These are phyloP conservation scores for Dallia pectoralis DNA, from an alignment of 2,797 vertebrate genomes.

Conservation along the genomic window DNA sequence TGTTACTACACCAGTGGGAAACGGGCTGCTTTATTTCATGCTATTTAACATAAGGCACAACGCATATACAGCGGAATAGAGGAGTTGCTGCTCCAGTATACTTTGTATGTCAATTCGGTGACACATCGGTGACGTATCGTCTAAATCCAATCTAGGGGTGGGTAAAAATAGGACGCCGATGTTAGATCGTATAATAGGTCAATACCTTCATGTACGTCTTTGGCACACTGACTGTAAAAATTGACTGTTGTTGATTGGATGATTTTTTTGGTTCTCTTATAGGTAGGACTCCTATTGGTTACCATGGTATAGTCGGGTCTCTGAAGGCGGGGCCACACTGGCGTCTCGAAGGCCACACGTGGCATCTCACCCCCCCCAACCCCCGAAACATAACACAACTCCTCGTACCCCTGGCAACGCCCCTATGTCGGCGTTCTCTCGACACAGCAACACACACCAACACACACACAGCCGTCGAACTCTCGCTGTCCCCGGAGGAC, in stretches of 20 bases:
- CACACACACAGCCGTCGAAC: slow-evolving; percentile 55
- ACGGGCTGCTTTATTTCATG: slow-evolving; percentile 56
- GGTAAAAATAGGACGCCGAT: neutral
- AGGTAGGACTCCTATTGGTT: neutral
- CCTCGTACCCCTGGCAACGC: slow-evolving; percentile 57
- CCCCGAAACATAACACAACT: slow-evolving; percentile 23
- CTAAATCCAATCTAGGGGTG: slow-evolving; percentile 16
- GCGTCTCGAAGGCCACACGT: slow-evolving; percentile 29
- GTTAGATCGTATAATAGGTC: neutral
- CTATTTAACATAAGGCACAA: slow-evolving; percentile 49
- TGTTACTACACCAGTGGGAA: slow-evolving; percentile 62
- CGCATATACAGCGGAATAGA: slow-evolving; percentile 23
- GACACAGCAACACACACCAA: slow-evolving; percentile 34
- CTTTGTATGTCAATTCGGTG: slow-evolving; percentile 19
- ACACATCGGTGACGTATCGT: too few species aligned
- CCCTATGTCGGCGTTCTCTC: slow-evolving; percentile 36
- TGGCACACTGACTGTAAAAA: neutral
- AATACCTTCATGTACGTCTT: neutral
- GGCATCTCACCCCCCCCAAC: slow-evolving; percentile 45
- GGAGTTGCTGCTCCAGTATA: slow-evolving; percentile 24
- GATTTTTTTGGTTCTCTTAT: neutral
- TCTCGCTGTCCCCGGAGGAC: slow-evolving; percentile 21
- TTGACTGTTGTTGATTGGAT: neutral
- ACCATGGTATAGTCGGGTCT: neutral
- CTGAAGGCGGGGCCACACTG: neutral